These are phyloP conservation scores for Bombus picipes DNA, from an alignment of 1,140 invertebrate species.

Conservation along the genomic window DNA sequence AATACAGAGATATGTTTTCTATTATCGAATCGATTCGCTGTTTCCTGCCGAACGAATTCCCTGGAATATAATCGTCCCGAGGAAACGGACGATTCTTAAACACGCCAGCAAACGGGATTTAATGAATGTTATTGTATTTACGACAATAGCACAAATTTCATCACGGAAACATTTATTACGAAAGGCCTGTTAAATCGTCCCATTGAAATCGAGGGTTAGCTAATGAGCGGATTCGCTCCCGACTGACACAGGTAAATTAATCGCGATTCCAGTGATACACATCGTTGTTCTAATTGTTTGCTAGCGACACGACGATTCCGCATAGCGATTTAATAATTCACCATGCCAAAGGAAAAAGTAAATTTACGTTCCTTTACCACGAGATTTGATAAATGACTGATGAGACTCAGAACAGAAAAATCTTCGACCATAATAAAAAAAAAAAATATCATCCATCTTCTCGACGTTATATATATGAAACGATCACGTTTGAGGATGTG, in stretches of 20 bases:
- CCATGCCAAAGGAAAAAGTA: no score
- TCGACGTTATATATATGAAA: no score
- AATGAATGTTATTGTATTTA: neutral
- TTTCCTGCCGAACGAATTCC: neutral
- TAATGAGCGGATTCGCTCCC: neutral
- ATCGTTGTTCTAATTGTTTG: neutral
- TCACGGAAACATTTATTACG: neutral
- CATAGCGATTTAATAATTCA: neutral
- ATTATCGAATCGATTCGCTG: neutral
- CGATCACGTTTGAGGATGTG: no score
- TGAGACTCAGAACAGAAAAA: neutral
- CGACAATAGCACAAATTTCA: neutral
- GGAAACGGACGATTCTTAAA: neutral
- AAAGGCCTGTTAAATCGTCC: neutral
- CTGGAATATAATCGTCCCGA: neutral
- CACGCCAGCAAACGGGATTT: neutral
- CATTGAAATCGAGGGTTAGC: conserved; percentile 6
- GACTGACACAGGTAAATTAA: neutral
- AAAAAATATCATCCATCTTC: neutral
- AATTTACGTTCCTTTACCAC: neutral
- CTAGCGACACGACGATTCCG: neutral
- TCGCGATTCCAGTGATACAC: neutral
- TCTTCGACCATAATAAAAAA: neutral
- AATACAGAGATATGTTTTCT: neutral
- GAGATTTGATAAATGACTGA: neutral